Conservation (phyloP, 2,113 vertebrate genomes). For the Neotoma lepida region DNA sequence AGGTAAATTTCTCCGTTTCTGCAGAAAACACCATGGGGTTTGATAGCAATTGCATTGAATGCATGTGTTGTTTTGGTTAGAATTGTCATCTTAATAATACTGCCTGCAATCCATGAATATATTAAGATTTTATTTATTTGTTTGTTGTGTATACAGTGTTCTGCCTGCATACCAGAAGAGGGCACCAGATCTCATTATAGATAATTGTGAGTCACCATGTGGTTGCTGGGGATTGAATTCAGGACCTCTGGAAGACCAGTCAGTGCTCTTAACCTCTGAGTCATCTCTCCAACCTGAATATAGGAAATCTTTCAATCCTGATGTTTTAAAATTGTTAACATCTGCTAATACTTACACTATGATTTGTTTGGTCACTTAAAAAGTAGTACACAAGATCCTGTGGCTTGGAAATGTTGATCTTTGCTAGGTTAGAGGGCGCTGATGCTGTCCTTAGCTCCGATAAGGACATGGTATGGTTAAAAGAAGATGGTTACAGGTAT, state of each 20-base stretch:
- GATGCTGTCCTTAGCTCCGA: slow-evolving; percentile 8
- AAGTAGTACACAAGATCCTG: slow-evolving; percentile 23
- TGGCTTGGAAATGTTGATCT: slow-evolving; percentile 44
- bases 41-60: slow-evolving; percentile 28
- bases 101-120: neutral
- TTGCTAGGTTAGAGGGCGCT: slow-evolving; percentile 16
- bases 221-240: too few species aligned
- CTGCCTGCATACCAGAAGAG: too few species aligned
- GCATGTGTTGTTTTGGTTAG: slow-evolving; percentile 38
- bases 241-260: too few species aligned
- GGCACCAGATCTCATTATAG: too few species aligned
- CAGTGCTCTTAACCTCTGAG: too few species aligned
- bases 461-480: slow-evolving; percentile 28
- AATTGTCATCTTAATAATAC: slow-evolving; percentile 23
- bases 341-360: neutral
- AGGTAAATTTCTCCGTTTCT: slow-evolving; percentile 49
- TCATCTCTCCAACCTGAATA: too few species aligned
- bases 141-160: too few species aligned
- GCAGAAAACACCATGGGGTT: neutral
- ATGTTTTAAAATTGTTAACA: slow-evolving; percentile 49
- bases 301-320: slow-evolving; percentile 37
- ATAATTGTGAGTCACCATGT: too few species aligned
- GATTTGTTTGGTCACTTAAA: slow-evolving; percentile 49
- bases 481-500: neutral
- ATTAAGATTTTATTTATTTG: too few species aligned